Conservation (phyloP, 2,113 vertebrate genomes). For the Myrmecophaga tridactyla region DNA sequence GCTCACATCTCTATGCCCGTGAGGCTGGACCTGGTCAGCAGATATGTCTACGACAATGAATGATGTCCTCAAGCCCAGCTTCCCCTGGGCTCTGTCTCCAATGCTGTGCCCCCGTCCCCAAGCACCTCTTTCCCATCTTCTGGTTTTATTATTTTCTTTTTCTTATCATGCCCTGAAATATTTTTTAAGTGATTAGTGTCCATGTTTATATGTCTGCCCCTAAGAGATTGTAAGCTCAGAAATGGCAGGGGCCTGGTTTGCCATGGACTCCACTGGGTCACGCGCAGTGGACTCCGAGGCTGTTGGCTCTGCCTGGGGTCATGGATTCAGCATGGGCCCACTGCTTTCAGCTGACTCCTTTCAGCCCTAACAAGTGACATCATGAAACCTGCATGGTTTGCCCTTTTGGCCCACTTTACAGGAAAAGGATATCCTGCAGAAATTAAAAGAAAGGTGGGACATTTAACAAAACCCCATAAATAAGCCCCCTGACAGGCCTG, state of each 20-base stretch:
- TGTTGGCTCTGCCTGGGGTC: slow-evolving; percentile 75
- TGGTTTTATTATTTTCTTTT: not conserved
- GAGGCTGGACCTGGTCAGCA: not conserved
- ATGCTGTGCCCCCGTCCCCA: fast-evolving
- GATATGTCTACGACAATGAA: not conserved
- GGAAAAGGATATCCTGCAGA: slow-evolving; percentile 81
- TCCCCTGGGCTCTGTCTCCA: not conserved
- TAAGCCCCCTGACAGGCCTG: slow-evolving; percentile 70
- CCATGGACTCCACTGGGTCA: fast-evolving
- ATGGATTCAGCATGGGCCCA: slow-evolving; percentile 69
- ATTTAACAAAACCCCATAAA: slow-evolving; percentile 76
- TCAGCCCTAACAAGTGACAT: slow-evolving; percentile 80
- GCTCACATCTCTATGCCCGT: too few relatives aligned
- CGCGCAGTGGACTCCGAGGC: fast-evolving
- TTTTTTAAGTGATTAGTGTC: not conserved
- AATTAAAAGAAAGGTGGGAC: slow-evolving; percentile 75
- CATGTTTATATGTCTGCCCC: fast-evolving
- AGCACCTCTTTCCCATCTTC: not conserved
- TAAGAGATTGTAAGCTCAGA: not conserved
- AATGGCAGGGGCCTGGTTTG: not conserved
- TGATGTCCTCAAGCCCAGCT: not conserved
- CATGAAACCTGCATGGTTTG: slow-evolving; percentile 65
- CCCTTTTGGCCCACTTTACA: slow-evolving; percentile 72
- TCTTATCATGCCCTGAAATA: not conserved
- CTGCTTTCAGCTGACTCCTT: slow-evolving; percentile 81